These are phyloP conservation scores for Tachina grossa DNA, from an alignment of 2,888 invertebrate genomes.

Conservation along the genomic window DNA sequence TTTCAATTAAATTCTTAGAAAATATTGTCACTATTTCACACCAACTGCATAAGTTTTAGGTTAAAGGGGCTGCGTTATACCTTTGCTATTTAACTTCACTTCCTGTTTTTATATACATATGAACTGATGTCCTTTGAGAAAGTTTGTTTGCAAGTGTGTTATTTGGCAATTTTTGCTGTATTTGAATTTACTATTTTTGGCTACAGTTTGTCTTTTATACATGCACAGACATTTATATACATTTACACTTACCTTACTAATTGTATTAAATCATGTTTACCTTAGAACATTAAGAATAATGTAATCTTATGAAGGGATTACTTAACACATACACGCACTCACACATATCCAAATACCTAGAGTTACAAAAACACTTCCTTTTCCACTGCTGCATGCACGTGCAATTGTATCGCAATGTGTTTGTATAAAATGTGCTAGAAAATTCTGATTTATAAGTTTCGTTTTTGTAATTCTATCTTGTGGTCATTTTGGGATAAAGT, in stretches of 20 bases:
- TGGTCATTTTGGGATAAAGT: conserved; percentile 66
- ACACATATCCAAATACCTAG: background rate
- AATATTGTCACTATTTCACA: background rate
- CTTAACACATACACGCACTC: background rate
- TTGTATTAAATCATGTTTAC: conserved; percentile 70
- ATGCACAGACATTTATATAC: background rate
- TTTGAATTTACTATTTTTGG: conserved; percentile 21
- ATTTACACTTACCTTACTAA: conserved; percentile 37
- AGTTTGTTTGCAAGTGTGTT: conserved; percentile 22
- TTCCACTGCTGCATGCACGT: background rate
- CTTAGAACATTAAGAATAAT: conserved; percentile 62
- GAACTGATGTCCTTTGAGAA: background rate
- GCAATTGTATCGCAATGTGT: conserved; percentile 15
- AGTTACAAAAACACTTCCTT: background rate
- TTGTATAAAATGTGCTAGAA: conserved; percentile 37
- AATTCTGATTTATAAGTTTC: conserved; percentile 44
- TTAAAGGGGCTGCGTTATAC: background rate
- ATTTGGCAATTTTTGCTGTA: conserved; percentile 10
- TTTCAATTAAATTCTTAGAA: background rate
- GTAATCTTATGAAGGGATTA: conserved; percentile 61
- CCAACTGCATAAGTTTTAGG: background rate
- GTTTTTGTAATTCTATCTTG: conserved; percentile 51
- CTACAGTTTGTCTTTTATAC: background rate
- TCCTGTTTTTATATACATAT: background rate
- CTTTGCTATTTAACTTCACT: no score